Evolutionary conservation across 2,113 vertebrate species (phyloP).

Genomic region (Orthonyx spaldingii): DNA sequence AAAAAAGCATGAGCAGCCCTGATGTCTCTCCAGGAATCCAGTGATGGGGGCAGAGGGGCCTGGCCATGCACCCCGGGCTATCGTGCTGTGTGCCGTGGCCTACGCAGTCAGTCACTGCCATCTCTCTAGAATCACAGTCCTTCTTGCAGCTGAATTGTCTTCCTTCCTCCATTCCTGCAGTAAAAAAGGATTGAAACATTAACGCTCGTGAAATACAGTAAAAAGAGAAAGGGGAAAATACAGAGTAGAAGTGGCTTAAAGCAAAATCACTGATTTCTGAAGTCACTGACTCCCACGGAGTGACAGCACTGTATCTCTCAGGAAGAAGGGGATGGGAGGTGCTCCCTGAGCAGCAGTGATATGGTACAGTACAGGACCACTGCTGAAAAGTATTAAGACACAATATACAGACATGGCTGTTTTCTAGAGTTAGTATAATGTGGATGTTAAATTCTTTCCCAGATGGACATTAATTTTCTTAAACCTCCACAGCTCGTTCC

Average conservation of each 20-base stretch:
- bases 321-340: neutral
- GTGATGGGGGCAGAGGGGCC: neutral
- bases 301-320: neutral
- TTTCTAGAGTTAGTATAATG: neutral
- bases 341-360: neutral
- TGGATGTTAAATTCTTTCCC: neutral
- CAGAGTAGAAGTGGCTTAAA: neutral
- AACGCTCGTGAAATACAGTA: neutral
- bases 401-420: accelerated
- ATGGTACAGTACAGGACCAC: neutral
- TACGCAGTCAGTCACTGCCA: neutral
- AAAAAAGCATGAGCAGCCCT: neutral
- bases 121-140: neutral
- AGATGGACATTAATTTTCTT: neutral
- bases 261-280: neutral
- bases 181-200: constrained; percentile 40
- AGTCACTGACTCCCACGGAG: neutral
- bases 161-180: constrained; percentile 43
- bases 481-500: neutral
- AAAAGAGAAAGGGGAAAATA: neutral
- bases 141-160: neutral
- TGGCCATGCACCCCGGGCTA: neutral
- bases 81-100: neutral
- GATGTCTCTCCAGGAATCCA: neutral
- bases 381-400: neutral